These are phyloP conservation scores for Sylvia atricapilla DNA, from an alignment of 2,113 vertebrate genomes.

Conservation along the genomic window DNA sequence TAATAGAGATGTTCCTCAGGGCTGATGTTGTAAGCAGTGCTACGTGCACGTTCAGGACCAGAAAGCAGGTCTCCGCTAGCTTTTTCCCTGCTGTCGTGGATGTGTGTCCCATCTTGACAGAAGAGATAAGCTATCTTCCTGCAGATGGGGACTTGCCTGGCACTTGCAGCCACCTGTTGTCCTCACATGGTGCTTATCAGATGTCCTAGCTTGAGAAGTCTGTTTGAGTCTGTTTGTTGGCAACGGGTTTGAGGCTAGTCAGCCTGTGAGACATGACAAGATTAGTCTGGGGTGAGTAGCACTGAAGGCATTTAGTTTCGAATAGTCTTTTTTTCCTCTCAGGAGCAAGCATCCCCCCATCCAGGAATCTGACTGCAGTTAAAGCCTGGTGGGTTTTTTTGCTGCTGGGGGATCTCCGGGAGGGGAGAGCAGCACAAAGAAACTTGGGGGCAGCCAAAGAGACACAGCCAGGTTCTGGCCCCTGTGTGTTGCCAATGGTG, in stretches of 20 bases:
- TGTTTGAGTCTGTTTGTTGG: neutral
- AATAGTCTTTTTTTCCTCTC: neutral
- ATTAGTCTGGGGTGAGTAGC: neutral
- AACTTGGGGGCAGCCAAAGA: neutral
- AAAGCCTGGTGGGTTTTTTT: neutral
- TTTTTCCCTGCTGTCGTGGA: neutral
- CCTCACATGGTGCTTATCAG: neutral
- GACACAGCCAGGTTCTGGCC: neutral
- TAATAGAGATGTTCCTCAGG: slow-evolving; percentile 32
- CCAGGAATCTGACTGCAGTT: neutral
- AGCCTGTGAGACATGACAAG: neutral
- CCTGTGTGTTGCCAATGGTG: neutral
- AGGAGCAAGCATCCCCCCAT: neutral
- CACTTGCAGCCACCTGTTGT: neutral
- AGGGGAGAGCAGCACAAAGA: neutral
- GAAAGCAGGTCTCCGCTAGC: slow-evolving; percentile 26
- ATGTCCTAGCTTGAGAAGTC: neutral
- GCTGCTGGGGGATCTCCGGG: neutral
- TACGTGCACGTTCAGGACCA: neutral
- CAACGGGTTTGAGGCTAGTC: neutral
- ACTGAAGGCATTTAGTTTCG: neutral
- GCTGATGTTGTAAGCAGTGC: neutral
- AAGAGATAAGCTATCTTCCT: neutral
- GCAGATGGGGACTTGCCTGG: slow-evolving; percentile 3
- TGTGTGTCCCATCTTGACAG: slow-evolving; percentile 37